Evolutionary conservation across 2,797 vertebrate species (phyloP), one percentile per base, ranked within the genome.

Genomic region (Xenentodon cancila): DNA sequence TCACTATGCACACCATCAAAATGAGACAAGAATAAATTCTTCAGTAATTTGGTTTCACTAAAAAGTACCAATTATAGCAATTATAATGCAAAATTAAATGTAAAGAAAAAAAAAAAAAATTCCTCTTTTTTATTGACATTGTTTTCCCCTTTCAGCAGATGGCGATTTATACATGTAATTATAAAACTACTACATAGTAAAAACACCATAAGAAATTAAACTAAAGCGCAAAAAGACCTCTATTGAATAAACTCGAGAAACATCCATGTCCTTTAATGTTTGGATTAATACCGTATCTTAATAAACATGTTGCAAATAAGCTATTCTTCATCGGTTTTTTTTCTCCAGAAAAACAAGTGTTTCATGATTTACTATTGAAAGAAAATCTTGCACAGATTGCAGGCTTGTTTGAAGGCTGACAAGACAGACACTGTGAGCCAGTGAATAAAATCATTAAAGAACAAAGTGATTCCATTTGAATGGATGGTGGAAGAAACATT

Each of bases 401-500:
- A 61, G 21, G 54, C 44, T 70, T 55, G 54, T 80, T 71, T 61
- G 59, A 19, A 0, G 48, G 62, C 71, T 84, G 71, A 81, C 42
- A 75, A 67, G 47, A 77, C 53, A 57, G 65, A 74, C 77, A 13
- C 59, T 7, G 60, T 48, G 53, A 58, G 57, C 51, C 55, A 3
- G 32, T 48, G 57, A 77, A 75, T 32, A 66, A 69, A 73, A 81
- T 71, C 60, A 81, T 73, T 58, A 79, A 84, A 84, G 63, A 75
- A 72, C 20, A 59, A 71, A 80, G 77, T 84, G 68, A 88, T 88
- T 84, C 73, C 47, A 27, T 90, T 79, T 85, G 59, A 88, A 80
- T 76, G 71, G 68, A 84, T 62, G 32, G 53, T 68, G 51, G 44
- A 75, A 61, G 70, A 84, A 56, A 16, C 15, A 40, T 68, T 75